Conservation (phyloP, 2,888 invertebrate species). For the Drosophila paramelanica region DNA sequence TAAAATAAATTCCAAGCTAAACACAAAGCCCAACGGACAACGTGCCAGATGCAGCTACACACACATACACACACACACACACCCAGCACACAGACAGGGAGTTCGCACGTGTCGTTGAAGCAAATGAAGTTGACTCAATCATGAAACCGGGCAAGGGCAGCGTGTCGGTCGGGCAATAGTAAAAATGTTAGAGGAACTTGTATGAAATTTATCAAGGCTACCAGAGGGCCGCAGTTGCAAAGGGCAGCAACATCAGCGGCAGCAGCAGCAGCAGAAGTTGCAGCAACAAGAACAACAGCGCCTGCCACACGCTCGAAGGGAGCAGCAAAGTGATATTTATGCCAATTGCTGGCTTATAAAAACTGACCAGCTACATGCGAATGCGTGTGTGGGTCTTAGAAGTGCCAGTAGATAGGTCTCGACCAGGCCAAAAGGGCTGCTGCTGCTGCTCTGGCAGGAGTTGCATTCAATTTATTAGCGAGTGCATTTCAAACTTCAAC, state of each 20-base stretch:
- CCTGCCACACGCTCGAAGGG: slow-evolving; percentile 73
- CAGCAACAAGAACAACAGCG: slow-evolving; percentile 16
- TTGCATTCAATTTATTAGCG: slow-evolving; percentile 79
- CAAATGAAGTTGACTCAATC: slow-evolving; percentile 81
- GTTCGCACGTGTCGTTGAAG: slow-evolving; percentile 68
- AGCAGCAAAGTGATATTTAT: slow-evolving; percentile 75
- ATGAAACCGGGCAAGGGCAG: slow-evolving; percentile 39
- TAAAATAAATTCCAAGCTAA: slow-evolving; percentile 73
- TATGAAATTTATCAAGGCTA: slow-evolving; percentile 76
- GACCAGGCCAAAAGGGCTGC: slow-evolving; percentile 26
- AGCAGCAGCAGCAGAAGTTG: slow-evolving; percentile 11
- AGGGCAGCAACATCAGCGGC: slow-evolving; percentile 42
- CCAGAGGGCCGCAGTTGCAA: slow-evolving; percentile 37
- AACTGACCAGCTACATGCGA: slow-evolving; percentile 62
- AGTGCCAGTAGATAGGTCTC: slow-evolving; percentile 64
- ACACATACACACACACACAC: slow-evolving; percentile 7
- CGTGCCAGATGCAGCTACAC: slow-evolving; percentile 8
- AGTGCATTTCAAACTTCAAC: slow-evolving; percentile 60
- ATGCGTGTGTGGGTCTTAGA: slow-evolving; percentile 77
- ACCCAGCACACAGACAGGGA: slow-evolving; percentile 15
- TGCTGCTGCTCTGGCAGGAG: slow-evolving; percentile 38
- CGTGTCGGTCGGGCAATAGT: slow-evolving; percentile 14
- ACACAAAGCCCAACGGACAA: slow-evolving; percentile 59
- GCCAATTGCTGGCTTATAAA: slow-evolving; percentile 74
- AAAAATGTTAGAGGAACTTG: slow-evolving; percentile 79